Evolutionary conservation across 1,140 invertebrate species (phyloP), one percentile per base, ranked within the genome.

Genomic region (Meloidogyne exigua): DNA sequence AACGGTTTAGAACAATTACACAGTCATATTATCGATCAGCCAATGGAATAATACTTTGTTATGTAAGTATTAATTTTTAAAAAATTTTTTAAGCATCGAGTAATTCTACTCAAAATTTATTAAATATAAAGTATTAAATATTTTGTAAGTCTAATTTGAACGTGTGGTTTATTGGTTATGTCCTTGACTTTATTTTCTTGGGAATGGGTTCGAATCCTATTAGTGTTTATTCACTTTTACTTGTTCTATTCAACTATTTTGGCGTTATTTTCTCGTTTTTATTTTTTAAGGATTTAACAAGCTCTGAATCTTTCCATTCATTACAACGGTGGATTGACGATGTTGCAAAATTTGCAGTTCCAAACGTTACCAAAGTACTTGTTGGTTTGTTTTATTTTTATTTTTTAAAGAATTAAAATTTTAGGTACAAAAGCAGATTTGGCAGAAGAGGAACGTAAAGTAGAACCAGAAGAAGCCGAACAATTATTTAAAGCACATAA

Each of bases 311-410:
- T 69, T 96, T 96, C 89, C 90, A 95, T 68, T 94, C 92, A 82
- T 88, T 96, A 72, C 92, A 93, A 87, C 91, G 93, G 87, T 97
- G 95, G 95, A 92, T 96, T 76, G 94, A 96, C 85, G 95, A 97
- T 90, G 93, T 96, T 4, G 90, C 93, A 83, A 91, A 92, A 84
- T 96, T 96, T 87, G 94, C 95, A 67, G 93, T 94, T 21, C 93
- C 92, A 26, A 93, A 94, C 89, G 93, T 95, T 21, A 91, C 94
- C 49, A 91, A 95, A 72, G 91, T 95, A 65, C 89, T 97, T 82
- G 92, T 96, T 78, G 95, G 95, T 92, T 62, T 9, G 42, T 65
- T 62, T 39, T 39, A 18, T 32, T 77, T 42, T 62, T 76, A n/a
- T 39, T 73, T 76, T 13, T 77, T 76, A 32, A 73, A 26, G 1